Evolutionary conservation across 2,888 invertebrate species (phyloP).

Genomic region (Drosophila meridionalis): DNA sequence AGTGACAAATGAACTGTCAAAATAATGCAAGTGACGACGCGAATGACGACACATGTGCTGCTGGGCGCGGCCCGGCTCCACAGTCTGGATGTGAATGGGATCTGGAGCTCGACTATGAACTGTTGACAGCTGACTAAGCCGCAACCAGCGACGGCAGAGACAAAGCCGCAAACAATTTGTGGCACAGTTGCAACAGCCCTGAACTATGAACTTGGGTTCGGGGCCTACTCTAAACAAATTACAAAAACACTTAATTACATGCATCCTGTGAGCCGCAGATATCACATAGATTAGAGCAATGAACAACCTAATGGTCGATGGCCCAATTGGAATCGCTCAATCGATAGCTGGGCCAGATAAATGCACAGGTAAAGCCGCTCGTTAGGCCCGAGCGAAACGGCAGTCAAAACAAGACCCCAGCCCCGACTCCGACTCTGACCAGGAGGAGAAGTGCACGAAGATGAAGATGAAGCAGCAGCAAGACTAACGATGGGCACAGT

Average conservation of each 20-base stretch:
- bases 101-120: constrained; percentile 45
- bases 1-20: constrained; percentile 78
- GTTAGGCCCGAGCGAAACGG: constrained; percentile 60
- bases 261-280: constrained; percentile 61
- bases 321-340: constrained; percentile 69
- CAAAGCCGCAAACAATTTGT: constrained; percentile 59
- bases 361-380: constrained; percentile 59
- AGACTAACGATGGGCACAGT: constrained; percentile 67
- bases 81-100: neutral
- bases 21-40: constrained; percentile 75
- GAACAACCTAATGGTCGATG: constrained; percentile 38
- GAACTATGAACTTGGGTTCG: constrained; percentile 46
- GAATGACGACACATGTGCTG: constrained; percentile 63
- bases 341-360: constrained; percentile 58
- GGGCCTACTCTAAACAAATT: constrained; percentile 43
- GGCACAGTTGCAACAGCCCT: constrained; percentile 26
- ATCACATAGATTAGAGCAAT: constrained; percentile 16
- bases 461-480: constrained; percentile 39
- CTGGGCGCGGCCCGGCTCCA: constrained; percentile 56
- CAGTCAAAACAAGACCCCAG: constrained; percentile 61
- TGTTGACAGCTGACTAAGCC: constrained; percentile 73
- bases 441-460: constrained; percentile 5
- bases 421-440: neutral
- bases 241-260: constrained; percentile 71
- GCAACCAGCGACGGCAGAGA: constrained; percentile 57